A percentile compares a stretch with the other conserved stretches of the same genome.
Conservation (phyloP, 2,797 vertebrate genomes). For the Phyllotis vaccarum region DNA sequence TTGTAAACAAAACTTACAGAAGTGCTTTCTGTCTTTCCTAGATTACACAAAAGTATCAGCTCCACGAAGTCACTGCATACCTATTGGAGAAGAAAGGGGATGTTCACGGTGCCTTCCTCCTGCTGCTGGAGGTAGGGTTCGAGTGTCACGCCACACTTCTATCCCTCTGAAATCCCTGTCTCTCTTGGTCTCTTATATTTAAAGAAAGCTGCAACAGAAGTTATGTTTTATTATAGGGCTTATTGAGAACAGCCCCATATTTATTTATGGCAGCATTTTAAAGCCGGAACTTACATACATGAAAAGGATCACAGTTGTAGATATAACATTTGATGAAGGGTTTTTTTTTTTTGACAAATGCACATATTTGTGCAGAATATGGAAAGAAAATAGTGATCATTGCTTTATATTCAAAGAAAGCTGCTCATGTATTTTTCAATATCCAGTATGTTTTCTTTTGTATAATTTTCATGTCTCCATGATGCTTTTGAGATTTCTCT, state of each 20-base stretch:
- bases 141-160: slow-evolving; percentile 11
- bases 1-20: slow-evolving; percentile 21
- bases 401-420: too few species aligned
- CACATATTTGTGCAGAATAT: too few species aligned
- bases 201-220: background rate
- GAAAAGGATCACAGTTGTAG: background rate
- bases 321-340: too few species aligned
- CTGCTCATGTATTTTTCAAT: too few species aligned
- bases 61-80: slow-evolving; percentile 93
- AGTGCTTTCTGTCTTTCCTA: slow-evolving; percentile 80
- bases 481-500: background rate
- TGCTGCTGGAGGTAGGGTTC: slow-evolving; percentile 93
- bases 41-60: slow-evolving; percentile 93
- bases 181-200: slow-evolving; percentile 39
- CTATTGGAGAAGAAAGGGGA: slow-evolving; percentile 97
- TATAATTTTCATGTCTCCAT: background rate
- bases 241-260: slow-evolving; percentile 17
- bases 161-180: background rate
- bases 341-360: too few species aligned
- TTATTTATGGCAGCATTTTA: slow-evolving; percentile 4
- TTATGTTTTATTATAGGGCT: slow-evolving; percentile 31
- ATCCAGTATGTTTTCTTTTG: background rate
- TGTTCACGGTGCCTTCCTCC: slow-evolving; percentile 93
- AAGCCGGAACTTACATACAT: background rate
- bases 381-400: too few species aligned